Conservation (phyloP, 1,140 invertebrate species). For the Hylyphantes graminicola region DNA sequence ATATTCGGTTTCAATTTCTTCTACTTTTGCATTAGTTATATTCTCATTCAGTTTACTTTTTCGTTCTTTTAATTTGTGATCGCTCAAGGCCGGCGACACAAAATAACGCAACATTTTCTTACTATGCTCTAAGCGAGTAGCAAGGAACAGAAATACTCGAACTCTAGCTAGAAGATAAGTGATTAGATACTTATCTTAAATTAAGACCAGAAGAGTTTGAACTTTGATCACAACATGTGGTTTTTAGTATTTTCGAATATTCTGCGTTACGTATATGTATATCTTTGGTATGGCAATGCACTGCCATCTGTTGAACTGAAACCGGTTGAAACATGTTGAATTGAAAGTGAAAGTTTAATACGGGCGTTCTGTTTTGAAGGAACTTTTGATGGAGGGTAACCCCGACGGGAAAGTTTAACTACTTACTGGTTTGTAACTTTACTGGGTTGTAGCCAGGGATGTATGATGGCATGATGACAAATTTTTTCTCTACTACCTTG, state of each 20-base stretch:
- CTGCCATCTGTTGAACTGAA: too few species aligned
- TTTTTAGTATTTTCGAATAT: not conserved
- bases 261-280: too few species aligned
- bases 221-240: constrained; percentile 14
- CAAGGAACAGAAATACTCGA: not conserved
- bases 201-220: constrained; percentile 7
- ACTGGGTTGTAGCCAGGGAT: too few species aligned
- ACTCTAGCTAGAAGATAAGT: constrained; percentile 5
- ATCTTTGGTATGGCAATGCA: too few species aligned
- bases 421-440: too few species aligned
- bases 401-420: too few species aligned
- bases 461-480: too few species aligned
- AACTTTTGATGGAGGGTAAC: too few species aligned
- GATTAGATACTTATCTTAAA: not conserved
- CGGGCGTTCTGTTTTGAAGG: too few species aligned
- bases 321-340: too few species aligned
- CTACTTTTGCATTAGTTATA: constrained; percentile 63
- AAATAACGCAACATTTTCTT: constrained; percentile 37
- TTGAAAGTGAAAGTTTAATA: too few species aligned
- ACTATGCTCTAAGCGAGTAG: not conserved
- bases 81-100: constrained; percentile 26
- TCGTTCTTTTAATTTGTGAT: constrained; percentile 25
- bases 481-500: too few species aligned
- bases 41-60: constrained; percentile 36
- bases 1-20: constrained; percentile 76